These are phyloP conservation scores for Drosophila kohkoa DNA, from an alignment of 1,140 invertebrate genomes.

Conservation along the genomic window DNA sequence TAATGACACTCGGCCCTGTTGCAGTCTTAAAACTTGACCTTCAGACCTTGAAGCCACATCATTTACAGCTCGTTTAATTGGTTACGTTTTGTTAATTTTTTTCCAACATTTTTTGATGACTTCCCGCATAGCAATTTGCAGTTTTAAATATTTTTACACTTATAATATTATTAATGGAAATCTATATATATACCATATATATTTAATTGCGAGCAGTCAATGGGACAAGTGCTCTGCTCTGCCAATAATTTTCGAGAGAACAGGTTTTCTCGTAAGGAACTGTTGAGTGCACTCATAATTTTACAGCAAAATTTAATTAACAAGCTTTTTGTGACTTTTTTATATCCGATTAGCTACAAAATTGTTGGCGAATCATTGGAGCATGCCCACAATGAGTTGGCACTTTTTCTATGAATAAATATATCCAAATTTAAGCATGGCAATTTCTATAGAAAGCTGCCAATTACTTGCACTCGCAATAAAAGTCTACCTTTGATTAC, in stretches of 20 bases:
- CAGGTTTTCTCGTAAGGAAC: neutral
- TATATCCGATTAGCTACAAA: neutral
- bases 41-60: slow-evolving; percentile 43
- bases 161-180: slow-evolving; percentile 5
- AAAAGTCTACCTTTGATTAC: no score
- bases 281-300: no score
- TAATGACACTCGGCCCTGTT: slow-evolving; percentile 58
- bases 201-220: neutral
- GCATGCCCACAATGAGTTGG: neutral
- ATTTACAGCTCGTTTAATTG: slow-evolving; percentile 60
- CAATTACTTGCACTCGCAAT: no score
- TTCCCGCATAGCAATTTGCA: slow-evolving; percentile 48
- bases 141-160: slow-evolving; percentile 18
- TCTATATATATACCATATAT: neutral
- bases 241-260: neutral
- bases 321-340: neutral
- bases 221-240: neutral
- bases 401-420: neutral
- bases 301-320: no score
- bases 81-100: slow-evolving; percentile 75
- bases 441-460: no score
- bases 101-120: slow-evolving; percentile 23
- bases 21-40: slow-evolving; percentile 52
- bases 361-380: neutral
- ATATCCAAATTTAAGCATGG: no score